phyloP scores from a whole-genome alignment of 2,113 vertebrate species.

The Clupea harengus region DNA sequence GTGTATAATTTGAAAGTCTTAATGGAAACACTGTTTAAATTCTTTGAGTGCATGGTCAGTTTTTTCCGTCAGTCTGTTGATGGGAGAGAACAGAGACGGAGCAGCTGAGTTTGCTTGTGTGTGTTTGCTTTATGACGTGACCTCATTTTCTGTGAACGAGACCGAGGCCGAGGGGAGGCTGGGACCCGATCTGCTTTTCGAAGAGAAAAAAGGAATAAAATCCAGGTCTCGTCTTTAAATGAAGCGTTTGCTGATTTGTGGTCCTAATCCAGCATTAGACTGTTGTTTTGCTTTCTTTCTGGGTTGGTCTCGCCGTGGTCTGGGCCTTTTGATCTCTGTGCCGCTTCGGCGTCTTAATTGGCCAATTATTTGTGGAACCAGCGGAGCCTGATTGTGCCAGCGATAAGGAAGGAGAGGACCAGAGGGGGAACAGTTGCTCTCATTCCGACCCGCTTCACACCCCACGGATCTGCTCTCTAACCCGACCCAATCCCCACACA shows the following conservation, averaged over 20 bases:
- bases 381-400: slow-evolving; percentile 60
- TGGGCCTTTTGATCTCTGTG: slow-evolving; percentile 58
- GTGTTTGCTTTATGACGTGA: neutral
- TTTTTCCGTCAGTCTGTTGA: neutral
- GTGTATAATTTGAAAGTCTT: neutral
- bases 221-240: neutral
- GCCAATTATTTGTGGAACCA: slow-evolving; percentile 69
- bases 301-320: slow-evolving; percentile 26
- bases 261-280: slow-evolving; percentile 46
- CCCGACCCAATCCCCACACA: neutral
- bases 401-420: slow-evolving; percentile 58
- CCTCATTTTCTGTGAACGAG: neutral
- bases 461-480: neutral
- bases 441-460: neutral
- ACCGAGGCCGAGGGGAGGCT: neutral
- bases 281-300: slow-evolving; percentile 50
- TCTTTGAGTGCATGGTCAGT: neutral
- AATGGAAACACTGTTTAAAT: neutral
- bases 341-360: slow-evolving; percentile 65
- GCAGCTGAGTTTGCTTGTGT: neutral
- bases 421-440: slow-evolving; percentile 61
- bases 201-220: neutral
- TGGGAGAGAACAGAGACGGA: neutral
- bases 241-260: neutral
- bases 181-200: neutral